phyloP scores from a whole-genome alignment of 2,797 vertebrate genomes.

The Sardinella longiceps region DNA sequence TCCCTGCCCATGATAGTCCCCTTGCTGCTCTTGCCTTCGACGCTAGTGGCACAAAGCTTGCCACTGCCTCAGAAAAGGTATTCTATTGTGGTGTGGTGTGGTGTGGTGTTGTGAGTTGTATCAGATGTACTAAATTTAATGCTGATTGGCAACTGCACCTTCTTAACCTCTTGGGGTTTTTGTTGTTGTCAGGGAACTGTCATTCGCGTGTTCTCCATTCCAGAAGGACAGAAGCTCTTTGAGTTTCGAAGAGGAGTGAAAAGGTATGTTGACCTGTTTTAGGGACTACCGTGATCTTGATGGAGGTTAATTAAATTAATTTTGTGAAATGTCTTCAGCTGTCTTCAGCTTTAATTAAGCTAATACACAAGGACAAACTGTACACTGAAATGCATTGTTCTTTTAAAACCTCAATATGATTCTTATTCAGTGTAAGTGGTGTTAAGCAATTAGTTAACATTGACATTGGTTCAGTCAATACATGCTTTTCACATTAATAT shows the following conservation, averaged over 20 bases:
- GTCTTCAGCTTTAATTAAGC: too few species aligned
- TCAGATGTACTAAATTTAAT: not conserved
- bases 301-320: too few species aligned
- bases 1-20: conserved; percentile 97
- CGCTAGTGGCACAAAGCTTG: conserved; percentile 92
- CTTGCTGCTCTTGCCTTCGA: conserved; percentile 96
- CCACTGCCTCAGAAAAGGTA: conserved; percentile 98
- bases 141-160: not conserved
- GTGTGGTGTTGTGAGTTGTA: not conserved
- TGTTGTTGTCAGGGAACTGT: conserved; percentile 86
- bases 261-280: conserved; percentile 74
- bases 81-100: not conserved
- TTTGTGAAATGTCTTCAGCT: too few species aligned
- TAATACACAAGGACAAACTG: too few species aligned
- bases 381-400: too few species aligned
- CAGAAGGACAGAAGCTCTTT: conserved; percentile 98
- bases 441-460: too few species aligned
- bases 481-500: too few species aligned
- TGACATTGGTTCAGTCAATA: too few species aligned
- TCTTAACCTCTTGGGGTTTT: conserved; percentile 5
- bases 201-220: conserved; percentile 98
- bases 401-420: too few species aligned
- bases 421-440: too few species aligned
- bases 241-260: conserved; percentile 98
- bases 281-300: too few species aligned